These are phyloP conservation scores for Trilocha varians DNA, from an alignment of 2,888 invertebrate genomes.

Conservation along the genomic window DNA sequence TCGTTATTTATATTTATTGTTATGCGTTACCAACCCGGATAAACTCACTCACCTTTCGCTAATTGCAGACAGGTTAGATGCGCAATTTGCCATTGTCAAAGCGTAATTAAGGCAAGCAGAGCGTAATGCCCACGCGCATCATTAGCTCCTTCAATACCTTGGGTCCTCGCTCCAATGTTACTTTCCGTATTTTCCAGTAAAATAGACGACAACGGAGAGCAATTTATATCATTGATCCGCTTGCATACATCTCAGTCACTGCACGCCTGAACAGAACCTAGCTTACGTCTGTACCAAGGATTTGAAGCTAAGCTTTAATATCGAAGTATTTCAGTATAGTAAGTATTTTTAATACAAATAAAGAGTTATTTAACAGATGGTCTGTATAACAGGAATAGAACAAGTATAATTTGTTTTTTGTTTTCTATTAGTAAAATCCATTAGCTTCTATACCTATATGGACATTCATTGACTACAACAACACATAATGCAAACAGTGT, in stretches of 20 bases:
- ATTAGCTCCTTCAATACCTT: constrained; percentile 33
- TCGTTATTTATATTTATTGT: too few relatives aligned
- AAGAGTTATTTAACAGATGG: too few relatives aligned
- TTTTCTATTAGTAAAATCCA: too few relatives aligned
- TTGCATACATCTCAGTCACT: constrained; percentile 65
- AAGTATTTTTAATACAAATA: too few relatives aligned
- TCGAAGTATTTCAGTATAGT: constrained; percentile 31
- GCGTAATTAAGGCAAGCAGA: constrained; percentile 36
- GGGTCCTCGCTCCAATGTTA: constrained; percentile 13
- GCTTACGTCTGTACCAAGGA: constrained; percentile 31
- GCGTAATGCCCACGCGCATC: constrained; percentile 54
- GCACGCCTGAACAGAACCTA: constrained; percentile 29
- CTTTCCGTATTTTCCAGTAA: constrained; percentile 35
- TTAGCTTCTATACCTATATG: too few relatives aligned
- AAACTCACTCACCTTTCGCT: too few relatives aligned
- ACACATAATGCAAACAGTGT: too few relatives aligned
- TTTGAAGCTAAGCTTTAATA: constrained; percentile 41
- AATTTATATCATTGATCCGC: constrained; percentile 67
- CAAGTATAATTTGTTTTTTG: too few relatives aligned
- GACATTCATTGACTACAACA: too few relatives aligned
- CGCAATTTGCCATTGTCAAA: constrained; percentile 31
- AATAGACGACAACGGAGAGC: constrained; percentile 55
- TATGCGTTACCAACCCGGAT: too few relatives aligned
- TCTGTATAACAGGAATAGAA: too few relatives aligned
- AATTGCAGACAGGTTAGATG: neutral